Base-by-base conservation (phyloP, 2,797 vertebrate species). In the Oryzias dopingdopingensis region DNA sequence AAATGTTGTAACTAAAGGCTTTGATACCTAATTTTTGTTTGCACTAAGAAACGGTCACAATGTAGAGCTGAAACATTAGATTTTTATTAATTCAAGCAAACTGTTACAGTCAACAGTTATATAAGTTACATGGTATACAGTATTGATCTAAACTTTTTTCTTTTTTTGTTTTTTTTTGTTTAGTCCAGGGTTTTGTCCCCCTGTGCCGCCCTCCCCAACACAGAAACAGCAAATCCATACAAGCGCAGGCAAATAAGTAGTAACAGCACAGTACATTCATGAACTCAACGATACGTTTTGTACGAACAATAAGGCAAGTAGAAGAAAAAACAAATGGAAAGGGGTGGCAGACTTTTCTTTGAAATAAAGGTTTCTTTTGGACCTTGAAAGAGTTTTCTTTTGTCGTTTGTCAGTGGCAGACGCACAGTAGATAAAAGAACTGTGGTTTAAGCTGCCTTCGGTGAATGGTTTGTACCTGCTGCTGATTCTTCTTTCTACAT, bases 191-290 rank as follows among this genome's bases (percentile, higher is more conserved):
- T 60, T 70, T 65, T 62, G 61, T 70, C 32, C 5, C 45, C 18
- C 20, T 7, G 4, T 24, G 43, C 45, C 63, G 29, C 51, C 18
- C 32, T 50, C 54, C 67, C 74, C 59, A 85, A 97, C 95, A 92
- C 91, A 93, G 90, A 92, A 95, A 92, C 92, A 92, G 92, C 88
- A 92, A 91, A 90, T 93, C 91, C 86, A 93, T 91, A 92, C 91
- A 93, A 93, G 95, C 91, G 94, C 96, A 98, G 94, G 96, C 96
- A 98, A 95, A 95, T 87, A 96, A 96, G 94, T 95, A 92, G 91
- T 95, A 96, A 96, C 93, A 90, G 94, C 95, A 97, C 96, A 87
- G 90, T 95, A 97, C 94, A 93, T 96, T 98, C 94, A 93, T 92
- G 81, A 93, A 92, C 92, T 92, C 88, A 91, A 93, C 90, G 82